Evolutionary conservation across 2,113 vertebrate genomes (phyloP), one percentile per base, ranked within the genome.

Genomic region (Sylvietta virens): DNA sequence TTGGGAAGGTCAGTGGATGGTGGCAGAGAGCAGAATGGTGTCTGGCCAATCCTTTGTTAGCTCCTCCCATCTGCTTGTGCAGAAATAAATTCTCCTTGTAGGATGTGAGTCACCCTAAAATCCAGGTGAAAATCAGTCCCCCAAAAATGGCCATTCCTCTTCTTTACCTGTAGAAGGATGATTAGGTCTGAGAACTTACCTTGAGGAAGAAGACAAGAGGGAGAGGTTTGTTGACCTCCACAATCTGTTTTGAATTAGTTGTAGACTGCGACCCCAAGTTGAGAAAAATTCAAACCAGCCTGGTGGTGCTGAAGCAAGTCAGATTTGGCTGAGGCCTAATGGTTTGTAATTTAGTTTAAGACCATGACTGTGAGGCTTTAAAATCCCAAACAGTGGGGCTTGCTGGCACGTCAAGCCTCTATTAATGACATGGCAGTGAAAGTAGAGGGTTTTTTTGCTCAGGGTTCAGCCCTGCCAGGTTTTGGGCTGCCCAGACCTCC

Each of bases 171-270:
- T 0, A 10, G 67, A 9, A 50, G 37, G 56, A 26, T 54, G 60
- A 7, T 14, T 3, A 3, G 28, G 19, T 73, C 42, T 70, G 58
- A 83, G 88, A 35, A 28, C 54, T 73, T n/a, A 45, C 57, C 65
- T 81, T 70, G 77, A 64, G 71, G 60, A 88, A 33, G 4, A 10
- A 26, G 23, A 37, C 39, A 12, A 21, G 79, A 47, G 14, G 47
- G 31, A 61, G 66, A 86, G 71, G 70, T 76, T 66, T 66, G 58
- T 40, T 94, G 92, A 88, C 69, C 79, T 94, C 94, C 66, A 18
- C 92, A 94, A 90, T 89, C 40, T 98, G 97, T 86, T 98, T 96
- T 80, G 71, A 89, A 96, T 97, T 97, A 98, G 83, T 24, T 94
- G 81, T 90, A 92, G 92, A 85, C 92, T 71, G 45, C 70, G 82